A percentile compares a stretch with the other conserved stretches of the same genome.
phyloP scores from a whole-genome alignment of 2,113 vertebrate genomes.

The Hippocampus zosterae region DNA sequence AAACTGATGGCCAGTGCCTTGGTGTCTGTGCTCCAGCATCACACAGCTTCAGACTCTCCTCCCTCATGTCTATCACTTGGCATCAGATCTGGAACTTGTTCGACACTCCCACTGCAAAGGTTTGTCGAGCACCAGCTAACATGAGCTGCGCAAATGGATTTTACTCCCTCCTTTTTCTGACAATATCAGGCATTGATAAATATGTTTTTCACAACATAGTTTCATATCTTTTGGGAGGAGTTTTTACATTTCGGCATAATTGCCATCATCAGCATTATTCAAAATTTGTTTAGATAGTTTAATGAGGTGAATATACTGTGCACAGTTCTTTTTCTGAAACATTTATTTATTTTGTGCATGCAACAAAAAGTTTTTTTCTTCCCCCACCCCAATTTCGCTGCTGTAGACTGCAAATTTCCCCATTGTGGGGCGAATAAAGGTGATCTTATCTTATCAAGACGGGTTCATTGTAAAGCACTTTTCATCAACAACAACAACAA shows the following conservation, averaged over 20 bases:
- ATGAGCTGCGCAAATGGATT: constrained; percentile 21
- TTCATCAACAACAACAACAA: not conserved
- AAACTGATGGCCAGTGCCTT: constrained; percentile 33
- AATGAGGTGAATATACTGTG: not conserved
- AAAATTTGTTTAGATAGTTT: too few relatives aligned
- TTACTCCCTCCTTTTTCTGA: constrained; percentile 25
- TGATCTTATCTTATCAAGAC: not conserved
- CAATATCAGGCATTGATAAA: not conserved
- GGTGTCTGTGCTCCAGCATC: constrained; percentile 47
- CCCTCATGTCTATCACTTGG: constrained; percentile 42
- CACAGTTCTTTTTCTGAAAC: too few relatives aligned
- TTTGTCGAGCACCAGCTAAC: constrained; percentile 44
- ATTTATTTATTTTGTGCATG: too few relatives aligned
- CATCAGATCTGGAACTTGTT: constrained; percentile 43
- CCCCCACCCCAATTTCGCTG: too few relatives aligned
- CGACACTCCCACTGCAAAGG: constrained; percentile 30
- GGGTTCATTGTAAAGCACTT: not conserved
- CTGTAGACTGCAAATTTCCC: too few relatives aligned
- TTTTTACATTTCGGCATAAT: not conserved
- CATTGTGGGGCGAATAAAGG: too few relatives aligned
- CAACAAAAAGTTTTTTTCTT: too few relatives aligned
- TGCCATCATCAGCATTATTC: too few relatives aligned
- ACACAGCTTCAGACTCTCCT: constrained; percentile 30
- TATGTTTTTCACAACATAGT: not conserved
- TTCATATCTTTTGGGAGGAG: not conserved